Conservation (phyloP, 2,113 vertebrate genomes). For the Oenanthe oenanthe region DNA sequence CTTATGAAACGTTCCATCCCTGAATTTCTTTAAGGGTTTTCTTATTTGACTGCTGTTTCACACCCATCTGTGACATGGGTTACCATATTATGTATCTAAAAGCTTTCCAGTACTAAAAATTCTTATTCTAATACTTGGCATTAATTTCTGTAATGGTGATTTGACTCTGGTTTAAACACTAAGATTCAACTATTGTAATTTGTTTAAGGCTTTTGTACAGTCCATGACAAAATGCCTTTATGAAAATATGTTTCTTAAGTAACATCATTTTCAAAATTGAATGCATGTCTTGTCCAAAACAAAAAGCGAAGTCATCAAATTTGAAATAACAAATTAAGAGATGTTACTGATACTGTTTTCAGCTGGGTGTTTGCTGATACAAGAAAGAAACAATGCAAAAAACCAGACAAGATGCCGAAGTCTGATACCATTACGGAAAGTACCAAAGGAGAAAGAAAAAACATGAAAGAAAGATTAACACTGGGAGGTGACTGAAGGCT, state of each 20-base stretch:
- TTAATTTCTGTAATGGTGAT: neutral
- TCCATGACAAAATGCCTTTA: neutral
- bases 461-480: neutral
- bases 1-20: neutral
- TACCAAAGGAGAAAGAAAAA: neutral
- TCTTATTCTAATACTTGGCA: neutral
- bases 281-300: neutral
- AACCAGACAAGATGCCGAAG: neutral
- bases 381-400: neutral
- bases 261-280: neutral
- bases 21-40: neutral
- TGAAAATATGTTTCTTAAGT: neutral
- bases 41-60: neutral
- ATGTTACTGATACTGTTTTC: neutral
- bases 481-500: neutral
- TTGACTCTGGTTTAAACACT: neutral
- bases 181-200: neutral
- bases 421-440: neutral
- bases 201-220: neutral
- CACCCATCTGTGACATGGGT: neutral
- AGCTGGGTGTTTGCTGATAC: neutral
- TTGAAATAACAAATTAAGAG: neutral
- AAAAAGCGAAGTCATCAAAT: neutral
- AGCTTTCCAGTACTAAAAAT: neutral
- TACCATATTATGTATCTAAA: neutral